Percentiles rank a stretch among this genome's conserved stretches.
Evolutionary conservation across 2,113 vertebrate genomes (phyloP).

Genomic region (Apodemus sylvaticus): DNA sequence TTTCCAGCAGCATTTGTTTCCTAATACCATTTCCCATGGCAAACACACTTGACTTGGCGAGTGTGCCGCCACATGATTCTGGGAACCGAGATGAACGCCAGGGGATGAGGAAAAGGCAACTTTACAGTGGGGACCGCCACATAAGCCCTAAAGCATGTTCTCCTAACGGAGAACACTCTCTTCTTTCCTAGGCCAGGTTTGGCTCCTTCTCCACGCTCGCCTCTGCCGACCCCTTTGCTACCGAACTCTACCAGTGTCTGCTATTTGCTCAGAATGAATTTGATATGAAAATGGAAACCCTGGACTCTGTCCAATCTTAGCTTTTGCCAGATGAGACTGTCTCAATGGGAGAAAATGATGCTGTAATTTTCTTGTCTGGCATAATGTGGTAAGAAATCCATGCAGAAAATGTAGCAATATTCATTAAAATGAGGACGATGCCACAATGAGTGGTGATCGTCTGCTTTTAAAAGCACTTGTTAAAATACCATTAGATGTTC

Average conservation of each 20-base stretch:
- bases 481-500: constrained; percentile 68
- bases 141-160: neutral
- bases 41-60: neutral
- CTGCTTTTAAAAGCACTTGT: constrained; percentile 70
- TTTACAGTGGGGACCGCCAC: neutral
- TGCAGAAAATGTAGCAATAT: constrained; percentile 64
- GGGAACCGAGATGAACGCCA: neutral
- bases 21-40: neutral
- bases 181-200: neutral
- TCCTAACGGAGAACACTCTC: neutral
- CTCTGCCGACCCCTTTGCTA: neutral
- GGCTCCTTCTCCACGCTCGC: neutral
- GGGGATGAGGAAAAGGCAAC: neutral
- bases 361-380: constrained; percentile 63
- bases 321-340: constrained; percentile 65
- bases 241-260: neutral
- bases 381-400: constrained; percentile 68
- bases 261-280: constrained; percentile 47
- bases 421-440: constrained; percentile 68
- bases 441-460: constrained; percentile 55
- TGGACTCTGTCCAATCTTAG: constrained; percentile 52
- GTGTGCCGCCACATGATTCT: neutral
- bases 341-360: constrained; percentile 72
- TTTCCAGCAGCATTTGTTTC: neutral
- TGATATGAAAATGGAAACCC: constrained; percentile 54